Evolutionary conservation across 2,113 vertebrate genomes (phyloP).

Genomic region (Apodemus sylvaticus): DNA sequence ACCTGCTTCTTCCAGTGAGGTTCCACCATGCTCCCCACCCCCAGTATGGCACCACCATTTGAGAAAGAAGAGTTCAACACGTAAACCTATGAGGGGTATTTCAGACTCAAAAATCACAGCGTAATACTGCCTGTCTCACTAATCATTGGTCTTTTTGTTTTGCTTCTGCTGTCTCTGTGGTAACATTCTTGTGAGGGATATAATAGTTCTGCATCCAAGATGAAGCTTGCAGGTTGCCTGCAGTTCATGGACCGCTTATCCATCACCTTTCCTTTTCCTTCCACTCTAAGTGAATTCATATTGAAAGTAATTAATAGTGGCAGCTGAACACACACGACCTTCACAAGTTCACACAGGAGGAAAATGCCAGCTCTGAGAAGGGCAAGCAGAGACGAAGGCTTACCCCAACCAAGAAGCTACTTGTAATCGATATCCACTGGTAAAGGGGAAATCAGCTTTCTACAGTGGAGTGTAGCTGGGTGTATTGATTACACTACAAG

Average conservation of each 20-base stretch:
- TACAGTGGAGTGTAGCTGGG: no score
- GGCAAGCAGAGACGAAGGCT: not conserved
- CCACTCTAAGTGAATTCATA: conserved; percentile 30
- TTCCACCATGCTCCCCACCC: not conserved
- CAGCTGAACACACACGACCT: not conserved
- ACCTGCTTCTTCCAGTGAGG: not conserved
- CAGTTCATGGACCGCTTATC: not conserved
- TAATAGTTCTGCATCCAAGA: not conserved
- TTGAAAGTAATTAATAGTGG: conserved; percentile 30
- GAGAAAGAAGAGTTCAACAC: not conserved
- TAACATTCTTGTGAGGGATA: not conserved
- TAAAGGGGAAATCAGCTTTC: not conserved
- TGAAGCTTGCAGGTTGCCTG: not conserved
- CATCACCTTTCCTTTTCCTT: not conserved
- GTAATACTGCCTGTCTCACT: no score
- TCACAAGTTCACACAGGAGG: not conserved
- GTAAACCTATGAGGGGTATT: not conserved
- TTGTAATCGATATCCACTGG: not conserved
- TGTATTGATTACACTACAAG: not conserved
- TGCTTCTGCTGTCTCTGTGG: no score
- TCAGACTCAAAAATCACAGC: not conserved
- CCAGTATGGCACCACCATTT: not conserved
- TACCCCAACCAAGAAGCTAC: not conserved
- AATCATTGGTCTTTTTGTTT: not conserved
- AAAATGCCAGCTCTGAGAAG: not conserved